Percentiles rank a stretch among this genome's conserved stretches.
These are phyloP conservation scores for Fragum sueziense DNA, from an alignment of 2,888 invertebrate genomes.

Conservation along the genomic window DNA sequence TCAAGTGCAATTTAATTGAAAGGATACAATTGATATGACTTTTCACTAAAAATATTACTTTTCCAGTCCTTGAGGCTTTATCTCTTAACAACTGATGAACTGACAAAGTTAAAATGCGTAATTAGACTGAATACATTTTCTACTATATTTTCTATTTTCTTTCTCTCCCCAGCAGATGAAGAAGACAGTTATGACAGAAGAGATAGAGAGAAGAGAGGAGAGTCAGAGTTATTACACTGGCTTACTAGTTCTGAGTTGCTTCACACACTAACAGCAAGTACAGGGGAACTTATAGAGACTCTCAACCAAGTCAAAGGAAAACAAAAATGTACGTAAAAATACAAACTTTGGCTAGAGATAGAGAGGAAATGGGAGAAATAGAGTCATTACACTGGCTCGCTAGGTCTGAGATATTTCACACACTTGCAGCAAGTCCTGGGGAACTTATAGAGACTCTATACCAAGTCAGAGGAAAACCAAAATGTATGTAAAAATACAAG, in stretches of 20 bases:
- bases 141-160: too few relatives aligned
- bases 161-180: not conserved
- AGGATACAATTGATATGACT: too few relatives aligned
- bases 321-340: slow-evolving; percentile 65
- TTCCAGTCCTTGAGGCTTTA: too few relatives aligned
- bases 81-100: too few relatives aligned
- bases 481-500: slow-evolving; percentile 64
- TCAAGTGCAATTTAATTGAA: too few relatives aligned
- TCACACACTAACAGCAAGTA: slow-evolving; percentile 70
- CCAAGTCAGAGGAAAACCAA: slow-evolving; percentile 68
- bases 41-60: too few relatives aligned
- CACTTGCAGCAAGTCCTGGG: slow-evolving; percentile 70
- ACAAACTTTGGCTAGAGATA: too few relatives aligned
- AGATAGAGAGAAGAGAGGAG: slow-evolving; percentile 44
- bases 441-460: slow-evolving; percentile 71
- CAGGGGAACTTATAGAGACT: slow-evolving; percentile 73
- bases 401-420: slow-evolving; percentile 71
- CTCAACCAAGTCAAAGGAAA: slow-evolving; percentile 66
- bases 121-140: too few relatives aligned
- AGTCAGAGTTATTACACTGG: slow-evolving; percentile 70
- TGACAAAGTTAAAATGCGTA: too few relatives aligned
- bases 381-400: slow-evolving; percentile 73
- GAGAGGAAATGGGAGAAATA: slow-evolving; percentile 50
- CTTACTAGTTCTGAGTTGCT: slow-evolving; percentile 74
- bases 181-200: slow-evolving; percentile 39